These are phyloP conservation scores for Aplysina aerophoba DNA, from an alignment of 37 sponge, comb jelly and placozoan genomes.

Conservation along the genomic window DNA sequence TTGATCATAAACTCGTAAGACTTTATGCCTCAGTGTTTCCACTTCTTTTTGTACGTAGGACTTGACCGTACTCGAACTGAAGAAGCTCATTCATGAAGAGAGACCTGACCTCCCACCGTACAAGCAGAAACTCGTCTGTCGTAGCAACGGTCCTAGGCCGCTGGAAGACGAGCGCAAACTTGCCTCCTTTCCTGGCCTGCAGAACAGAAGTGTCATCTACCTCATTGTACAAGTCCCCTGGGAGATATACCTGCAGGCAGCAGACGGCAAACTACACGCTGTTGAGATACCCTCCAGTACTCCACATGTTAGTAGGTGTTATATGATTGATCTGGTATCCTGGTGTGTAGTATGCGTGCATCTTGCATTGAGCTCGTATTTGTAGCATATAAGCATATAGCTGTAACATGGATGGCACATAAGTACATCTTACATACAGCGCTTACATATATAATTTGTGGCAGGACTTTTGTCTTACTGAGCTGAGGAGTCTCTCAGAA, in stretches of 20 bases:
- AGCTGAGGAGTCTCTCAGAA: conserved; percentile 33
- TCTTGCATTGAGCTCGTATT: neutral
- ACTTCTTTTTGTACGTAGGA: conserved; percentile 18
- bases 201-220: conserved; percentile 19
- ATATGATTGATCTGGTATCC: neutral
- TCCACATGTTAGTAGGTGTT: conserved; percentile 40
- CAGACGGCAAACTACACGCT: conserved; percentile 46
- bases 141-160: neutral
- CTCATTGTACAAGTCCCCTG: conserved; percentile 41
- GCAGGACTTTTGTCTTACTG: conserved; percentile 42
- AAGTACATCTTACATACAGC: too few relatives aligned
- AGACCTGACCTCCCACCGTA: conserved; percentile 25
- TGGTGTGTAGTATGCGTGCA: neutral
- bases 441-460: too few relatives aligned
- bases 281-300: conserved; percentile 53
- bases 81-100: conserved; percentile 36
- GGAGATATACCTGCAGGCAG: conserved; percentile 46
- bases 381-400: too few relatives aligned
- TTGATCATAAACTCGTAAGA: neutral
- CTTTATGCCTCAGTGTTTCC: neutral
- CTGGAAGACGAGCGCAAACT: conserved; percentile 30
- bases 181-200: conserved; percentile 17
- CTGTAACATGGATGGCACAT: too few relatives aligned
- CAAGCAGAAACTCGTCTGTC: conserved; percentile 44
- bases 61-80: conserved; percentile 46